Evolutionary conservation across 2,888 invertebrate species (phyloP).

Genomic region (Xestoiulus laeticollis): DNA sequence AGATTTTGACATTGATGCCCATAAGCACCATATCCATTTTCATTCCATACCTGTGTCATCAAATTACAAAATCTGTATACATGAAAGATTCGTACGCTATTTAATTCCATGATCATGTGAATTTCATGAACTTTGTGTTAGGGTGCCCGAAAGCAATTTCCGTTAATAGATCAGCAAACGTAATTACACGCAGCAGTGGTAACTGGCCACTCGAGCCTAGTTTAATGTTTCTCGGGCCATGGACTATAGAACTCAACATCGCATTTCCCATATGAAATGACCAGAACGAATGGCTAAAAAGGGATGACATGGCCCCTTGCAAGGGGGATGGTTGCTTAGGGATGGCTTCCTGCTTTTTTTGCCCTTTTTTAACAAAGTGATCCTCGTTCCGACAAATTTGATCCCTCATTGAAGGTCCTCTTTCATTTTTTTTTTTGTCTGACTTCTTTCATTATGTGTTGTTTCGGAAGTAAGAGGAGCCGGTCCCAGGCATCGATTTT

Average conservation of each 20-base stretch:
- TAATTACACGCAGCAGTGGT: neutral
- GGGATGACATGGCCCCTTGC: neutral
- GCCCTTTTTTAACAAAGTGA: slow-evolving; percentile 25
- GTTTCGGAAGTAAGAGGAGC: slow-evolving; percentile 19
- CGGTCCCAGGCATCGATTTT: neutral
- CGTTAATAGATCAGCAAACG: neutral
- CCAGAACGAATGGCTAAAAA: neutral
- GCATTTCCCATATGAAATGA: neutral
- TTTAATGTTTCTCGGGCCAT: slow-evolving; percentile 13
- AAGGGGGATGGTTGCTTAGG: neutral
- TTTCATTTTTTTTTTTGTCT: neutral
- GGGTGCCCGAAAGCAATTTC: neutral
- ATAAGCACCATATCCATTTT: too few species aligned
- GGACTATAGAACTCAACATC: neutral
- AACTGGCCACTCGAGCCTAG: slow-evolving; percentile 29
- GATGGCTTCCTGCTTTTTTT: neutral
- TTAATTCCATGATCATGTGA: neutral
- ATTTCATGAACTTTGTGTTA: neutral
- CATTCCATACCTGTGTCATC: too few species aligned
- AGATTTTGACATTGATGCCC: too few species aligned
- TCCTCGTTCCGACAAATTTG: slow-evolving; percentile 18
- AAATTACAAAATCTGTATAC: neutral
- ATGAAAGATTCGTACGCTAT: neutral
- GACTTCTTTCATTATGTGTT: slow-evolving; percentile 23
- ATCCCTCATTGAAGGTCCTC: neutral